Percentiles rank a stretch among this genome's conserved stretches.
Evolutionary conservation across 1,140 invertebrate species (phyloP).

Genomic region (Papilio polytes): DNA sequence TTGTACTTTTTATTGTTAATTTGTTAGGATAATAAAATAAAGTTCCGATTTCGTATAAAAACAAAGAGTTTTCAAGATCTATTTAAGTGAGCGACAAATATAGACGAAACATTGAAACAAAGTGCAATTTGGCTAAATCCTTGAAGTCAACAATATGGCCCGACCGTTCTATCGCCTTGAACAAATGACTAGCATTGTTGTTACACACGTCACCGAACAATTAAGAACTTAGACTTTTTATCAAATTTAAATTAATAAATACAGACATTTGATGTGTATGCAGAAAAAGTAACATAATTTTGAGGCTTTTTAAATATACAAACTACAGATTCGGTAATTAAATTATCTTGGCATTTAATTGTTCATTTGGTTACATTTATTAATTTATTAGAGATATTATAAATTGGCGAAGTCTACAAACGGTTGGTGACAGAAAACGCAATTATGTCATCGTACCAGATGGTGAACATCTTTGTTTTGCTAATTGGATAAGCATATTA

Average conservation of each 20-base stretch:
- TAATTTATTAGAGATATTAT: background rate
- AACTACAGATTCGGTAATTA: too few relatives aligned
- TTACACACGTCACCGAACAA: constrained; percentile 42
- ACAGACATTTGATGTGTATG: too few relatives aligned
- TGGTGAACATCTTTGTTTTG: constrained; percentile 37
- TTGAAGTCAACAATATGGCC: constrained; percentile 53
- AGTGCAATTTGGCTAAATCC: constrained; percentile 53
- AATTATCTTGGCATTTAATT: too few relatives aligned
- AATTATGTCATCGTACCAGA: constrained; percentile 56
- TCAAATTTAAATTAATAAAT: background rate
- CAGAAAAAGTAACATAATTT: too few relatives aligned
- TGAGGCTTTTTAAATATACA: too few relatives aligned
- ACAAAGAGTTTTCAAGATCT: constrained; percentile 5
- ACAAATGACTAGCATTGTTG: constrained; percentile 60
- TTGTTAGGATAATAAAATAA: background rate
- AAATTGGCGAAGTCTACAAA: background rate
- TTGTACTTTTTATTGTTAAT: too few relatives aligned
- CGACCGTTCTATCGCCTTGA: constrained; percentile 71
- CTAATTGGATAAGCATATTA: background rate
- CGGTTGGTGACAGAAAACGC: constrained; percentile 40
- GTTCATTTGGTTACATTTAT: too few relatives aligned
- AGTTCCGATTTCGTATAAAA: background rate
- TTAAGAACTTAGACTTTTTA: background rate
- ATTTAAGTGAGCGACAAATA: constrained; percentile 15
- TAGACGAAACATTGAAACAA: constrained; percentile 19